phyloP scores from a whole-genome alignment of 2,113 vertebrate species.

The Condylura cristata region DNA sequence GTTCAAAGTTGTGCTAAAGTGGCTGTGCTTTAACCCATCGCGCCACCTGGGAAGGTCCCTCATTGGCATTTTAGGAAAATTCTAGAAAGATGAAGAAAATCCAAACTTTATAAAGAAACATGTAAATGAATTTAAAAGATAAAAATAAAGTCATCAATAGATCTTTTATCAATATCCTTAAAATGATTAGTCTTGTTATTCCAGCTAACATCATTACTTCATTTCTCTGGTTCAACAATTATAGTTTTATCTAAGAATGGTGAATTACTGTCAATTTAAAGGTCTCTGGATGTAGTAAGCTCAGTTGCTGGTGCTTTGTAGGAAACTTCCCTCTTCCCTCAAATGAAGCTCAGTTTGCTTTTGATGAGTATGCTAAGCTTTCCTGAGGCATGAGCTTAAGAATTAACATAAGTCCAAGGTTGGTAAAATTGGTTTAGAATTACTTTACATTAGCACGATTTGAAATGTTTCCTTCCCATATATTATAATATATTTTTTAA shows the following conservation, averaged over 20 bases:
- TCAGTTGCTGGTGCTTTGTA: not conserved
- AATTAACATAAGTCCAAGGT: not conserved
- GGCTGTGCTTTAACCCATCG: too few relatives aligned
- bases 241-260: not conserved
- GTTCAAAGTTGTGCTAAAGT: too few relatives aligned
- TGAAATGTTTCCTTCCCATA: not conserved
- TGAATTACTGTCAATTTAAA: not conserved
- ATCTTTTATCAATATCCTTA: not conserved
- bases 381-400: constrained; percentile 56
- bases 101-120: not conserved
- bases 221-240: not conserved
- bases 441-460: not conserved
- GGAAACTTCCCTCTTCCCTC: not conserved
- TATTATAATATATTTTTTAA: too few relatives aligned
- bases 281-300: not conserved
- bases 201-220: not conserved
- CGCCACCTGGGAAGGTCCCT: too few relatives aligned
- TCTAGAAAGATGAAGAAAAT: not conserved
- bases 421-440: constrained; percentile 19
- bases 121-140: not conserved
- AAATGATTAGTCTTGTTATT: not conserved
- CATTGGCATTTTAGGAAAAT: not conserved
- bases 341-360: not conserved
- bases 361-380: not conserved
- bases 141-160: not conserved